Percentiles rank a stretch among this genome's conserved stretches.
Conservation (phyloP, 2,797 vertebrate species). For the Helostoma temminkii region DNA sequence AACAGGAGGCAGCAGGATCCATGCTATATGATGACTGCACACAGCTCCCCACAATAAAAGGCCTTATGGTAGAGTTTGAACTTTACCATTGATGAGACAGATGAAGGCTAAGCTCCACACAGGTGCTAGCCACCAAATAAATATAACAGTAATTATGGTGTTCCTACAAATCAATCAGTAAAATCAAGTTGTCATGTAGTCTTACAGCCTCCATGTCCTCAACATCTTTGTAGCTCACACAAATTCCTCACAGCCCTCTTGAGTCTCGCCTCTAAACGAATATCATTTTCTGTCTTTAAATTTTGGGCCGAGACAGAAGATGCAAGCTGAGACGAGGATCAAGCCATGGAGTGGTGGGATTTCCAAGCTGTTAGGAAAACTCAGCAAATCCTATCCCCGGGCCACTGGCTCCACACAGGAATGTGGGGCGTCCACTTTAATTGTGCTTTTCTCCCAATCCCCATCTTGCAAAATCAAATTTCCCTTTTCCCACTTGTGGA, state of each 20-base stretch:
- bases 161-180: no score
- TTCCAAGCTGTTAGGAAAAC: slow-evolving; percentile 77
- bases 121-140: no score
- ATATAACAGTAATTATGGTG: no score
- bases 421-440: slow-evolving; percentile 75
- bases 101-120: neutral
- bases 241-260: slow-evolving; percentile 31
- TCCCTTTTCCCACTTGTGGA: slow-evolving; percentile 76
- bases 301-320: slow-evolving; percentile 65
- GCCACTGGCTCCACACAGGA: slow-evolving; percentile 77
- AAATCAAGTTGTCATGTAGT: slow-evolving; percentile 17
- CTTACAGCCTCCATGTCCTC: slow-evolving; percentile 5
- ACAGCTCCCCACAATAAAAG: slow-evolving; percentile 23
- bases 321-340: slow-evolving; percentile 74
- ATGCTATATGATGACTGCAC: slow-evolving; percentile 45
- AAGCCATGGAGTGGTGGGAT: slow-evolving; percentile 71
- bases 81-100: slow-evolving; percentile 12
- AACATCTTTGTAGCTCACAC: slow-evolving; percentile 11
- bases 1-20: slow-evolving; percentile 42
- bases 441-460: slow-evolving; percentile 72
- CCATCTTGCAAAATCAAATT: slow-evolving; percentile 77
- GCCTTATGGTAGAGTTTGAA: slow-evolving; percentile 11
- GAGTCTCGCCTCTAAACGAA: slow-evolving; percentile 47
- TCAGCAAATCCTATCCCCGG: slow-evolving; percentile 75
- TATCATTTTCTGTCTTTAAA: slow-evolving; percentile 66